phyloP scores from a whole-genome alignment of 2,113 vertebrate genomes.

The Eidolon helvum region DNA sequence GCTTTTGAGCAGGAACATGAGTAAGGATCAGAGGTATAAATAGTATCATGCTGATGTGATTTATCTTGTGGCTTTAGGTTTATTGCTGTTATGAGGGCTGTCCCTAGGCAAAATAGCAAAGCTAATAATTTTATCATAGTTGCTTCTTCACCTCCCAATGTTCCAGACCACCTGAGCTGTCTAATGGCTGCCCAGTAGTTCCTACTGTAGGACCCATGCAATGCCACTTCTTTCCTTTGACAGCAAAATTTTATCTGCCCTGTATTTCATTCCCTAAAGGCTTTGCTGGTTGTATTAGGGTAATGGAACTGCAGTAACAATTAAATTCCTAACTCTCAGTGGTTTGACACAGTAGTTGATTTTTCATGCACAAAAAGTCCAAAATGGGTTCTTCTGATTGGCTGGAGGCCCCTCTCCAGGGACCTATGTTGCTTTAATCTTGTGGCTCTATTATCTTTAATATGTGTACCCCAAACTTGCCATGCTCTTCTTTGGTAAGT shows the following conservation, averaged over 20 bases:
- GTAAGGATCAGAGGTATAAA: slow-evolving; percentile 77
- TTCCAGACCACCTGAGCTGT: background rate
- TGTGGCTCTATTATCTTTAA: background rate
- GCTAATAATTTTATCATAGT: background rate
- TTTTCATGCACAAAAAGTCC: background rate
- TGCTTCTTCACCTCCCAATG: background rate
- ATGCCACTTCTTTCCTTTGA: background rate
- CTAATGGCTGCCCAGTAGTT: background rate
- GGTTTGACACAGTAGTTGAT: background rate
- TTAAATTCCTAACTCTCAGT: background rate
- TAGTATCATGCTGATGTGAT: slow-evolving; percentile 56
- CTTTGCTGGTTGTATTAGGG: background rate
- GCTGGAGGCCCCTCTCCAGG: background rate
- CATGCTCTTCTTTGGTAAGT: background rate
- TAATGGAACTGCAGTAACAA: background rate
- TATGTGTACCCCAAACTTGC: background rate
- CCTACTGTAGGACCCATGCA: background rate
- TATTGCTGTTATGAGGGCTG: slow-evolving; percentile 15
- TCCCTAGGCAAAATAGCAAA: background rate
- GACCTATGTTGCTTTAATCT: background rate
- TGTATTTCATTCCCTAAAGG: background rate
- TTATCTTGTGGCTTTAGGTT: slow-evolving; percentile 49
- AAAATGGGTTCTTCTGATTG: background rate
- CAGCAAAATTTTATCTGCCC: slow-evolving; percentile 14
- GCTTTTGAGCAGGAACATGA: slow-evolving; percentile 75